These are phyloP conservation scores for Urocynchramus pylzowi DNA, from an alignment of 2,113 vertebrate genomes.

Conservation along the genomic window DNA sequence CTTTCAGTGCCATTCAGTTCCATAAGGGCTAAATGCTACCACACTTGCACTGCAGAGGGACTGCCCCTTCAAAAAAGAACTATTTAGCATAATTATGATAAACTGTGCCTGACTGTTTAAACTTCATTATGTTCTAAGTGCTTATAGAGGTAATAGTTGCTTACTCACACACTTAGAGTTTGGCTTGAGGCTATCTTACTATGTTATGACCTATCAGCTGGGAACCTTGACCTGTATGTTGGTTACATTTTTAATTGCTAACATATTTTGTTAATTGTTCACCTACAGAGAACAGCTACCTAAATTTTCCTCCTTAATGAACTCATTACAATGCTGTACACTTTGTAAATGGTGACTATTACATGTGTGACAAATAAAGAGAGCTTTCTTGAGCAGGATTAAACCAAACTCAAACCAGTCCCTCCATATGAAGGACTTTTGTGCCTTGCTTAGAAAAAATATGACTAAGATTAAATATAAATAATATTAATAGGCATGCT, in stretches of 20 bases:
- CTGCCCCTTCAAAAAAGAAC: not conserved
- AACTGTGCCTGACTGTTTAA: not conserved
- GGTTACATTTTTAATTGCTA: slow-evolving; percentile 45
- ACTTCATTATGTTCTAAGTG: slow-evolving; percentile 25
- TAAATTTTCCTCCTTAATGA: slow-evolving; percentile 49
- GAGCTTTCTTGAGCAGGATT: not conserved
- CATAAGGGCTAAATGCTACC: slow-evolving; percentile 6
- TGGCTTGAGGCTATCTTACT: slow-evolving; percentile 41
- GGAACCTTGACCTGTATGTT: slow-evolving; percentile 37
- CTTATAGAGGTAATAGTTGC: slow-evolving; percentile 35
- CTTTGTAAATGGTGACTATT: not conserved
- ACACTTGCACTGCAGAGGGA: not conserved
- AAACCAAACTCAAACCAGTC: slow-evolving; percentile 49
- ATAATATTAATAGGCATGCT: not conserved
- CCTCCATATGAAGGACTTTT: not conserved
- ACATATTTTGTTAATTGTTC: slow-evolving; percentile 66
- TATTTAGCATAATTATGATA: slow-evolving; percentile 33
- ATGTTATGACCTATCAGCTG: not conserved
- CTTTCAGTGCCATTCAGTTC: not conserved
- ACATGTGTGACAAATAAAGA: not conserved
- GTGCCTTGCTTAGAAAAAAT: not conserved
- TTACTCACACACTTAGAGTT: slow-evolving; percentile 45
- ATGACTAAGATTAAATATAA: not conserved
- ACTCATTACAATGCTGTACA: slow-evolving; percentile 55
- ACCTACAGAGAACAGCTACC: slow-evolving; percentile 21